Percentiles rank a stretch among this genome's conserved stretches.
phyloP scores from a whole-genome alignment of 2,888 invertebrate genomes.

The Teleogryllus oceanicus region DNA sequence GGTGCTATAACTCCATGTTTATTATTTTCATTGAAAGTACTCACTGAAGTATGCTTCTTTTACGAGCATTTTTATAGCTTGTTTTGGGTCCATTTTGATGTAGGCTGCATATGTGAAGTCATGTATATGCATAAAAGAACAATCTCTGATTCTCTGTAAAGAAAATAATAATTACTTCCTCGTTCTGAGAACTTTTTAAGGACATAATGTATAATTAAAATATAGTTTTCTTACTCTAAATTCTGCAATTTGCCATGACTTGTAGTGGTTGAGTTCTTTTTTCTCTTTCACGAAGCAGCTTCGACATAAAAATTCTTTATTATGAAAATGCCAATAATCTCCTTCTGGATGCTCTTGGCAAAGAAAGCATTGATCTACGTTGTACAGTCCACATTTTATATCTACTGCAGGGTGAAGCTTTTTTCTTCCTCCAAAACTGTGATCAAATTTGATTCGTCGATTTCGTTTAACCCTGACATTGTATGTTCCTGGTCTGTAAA shows the following conservation, averaged over 20 bases:
- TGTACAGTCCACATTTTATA: conserved; percentile 48
- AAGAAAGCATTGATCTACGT: conserved; percentile 47
- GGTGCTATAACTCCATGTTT: neutral
- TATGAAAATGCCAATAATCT: conserved; percentile 51
- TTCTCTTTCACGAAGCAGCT: conserved; percentile 49
- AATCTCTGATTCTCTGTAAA: conserved; percentile 47
- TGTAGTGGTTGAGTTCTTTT: neutral
- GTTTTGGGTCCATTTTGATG: conserved; percentile 41
- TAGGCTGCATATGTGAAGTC: conserved; percentile 46
- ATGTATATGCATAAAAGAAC: conserved; percentile 47
- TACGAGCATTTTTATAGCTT: conserved; percentile 43
- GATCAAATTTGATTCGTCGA: conserved; percentile 41
- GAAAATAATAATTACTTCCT: conserved; percentile 25
- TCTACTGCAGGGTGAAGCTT: conserved; percentile 48
- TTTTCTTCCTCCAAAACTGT: conserved; percentile 49
- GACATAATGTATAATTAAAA: neutral
- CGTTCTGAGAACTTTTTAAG: neutral
- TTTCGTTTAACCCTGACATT: neutral
- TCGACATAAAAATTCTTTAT: conserved; percentile 48
- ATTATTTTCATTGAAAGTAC: conserved; percentile 30
- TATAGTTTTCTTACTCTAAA: conserved; percentile 12
- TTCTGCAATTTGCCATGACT: neutral
- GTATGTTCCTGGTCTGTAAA: conserved; percentile 22
- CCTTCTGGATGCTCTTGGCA: conserved; percentile 48
- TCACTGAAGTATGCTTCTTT: conserved; percentile 46